Conservation (phyloP, 2,888 invertebrate species). For the Chrysotoxum bicinctum region DNA sequence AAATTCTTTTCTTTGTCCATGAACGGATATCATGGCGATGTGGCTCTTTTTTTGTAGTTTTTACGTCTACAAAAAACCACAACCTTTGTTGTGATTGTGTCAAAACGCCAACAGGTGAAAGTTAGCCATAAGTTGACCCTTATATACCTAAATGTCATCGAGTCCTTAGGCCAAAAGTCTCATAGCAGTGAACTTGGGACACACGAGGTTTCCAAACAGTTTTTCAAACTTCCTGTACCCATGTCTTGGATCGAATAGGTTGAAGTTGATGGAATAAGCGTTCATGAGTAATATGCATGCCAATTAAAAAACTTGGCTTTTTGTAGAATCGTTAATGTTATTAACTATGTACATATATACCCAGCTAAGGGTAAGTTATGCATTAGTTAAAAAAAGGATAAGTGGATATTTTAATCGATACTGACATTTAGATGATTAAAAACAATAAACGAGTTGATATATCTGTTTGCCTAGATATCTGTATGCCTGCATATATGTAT, state of each 20-base stretch:
- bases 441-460: too few relatives aligned
- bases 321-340: too few relatives aligned
- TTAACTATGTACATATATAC: too few relatives aligned
- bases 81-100: conserved; percentile 49
- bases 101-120: conserved; percentile 66
- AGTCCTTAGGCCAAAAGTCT: conserved; percentile 5
- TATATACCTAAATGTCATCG: conserved; percentile 34
- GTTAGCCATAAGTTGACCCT: conserved; percentile 64
- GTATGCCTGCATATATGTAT: too few relatives aligned
- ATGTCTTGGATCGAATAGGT: conserved; percentile 39
- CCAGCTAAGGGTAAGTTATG: background rate
- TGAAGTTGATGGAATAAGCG: conserved; percentile 54
- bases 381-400: background rate
- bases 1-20: conserved; percentile 22
- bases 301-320: conserved; percentile 50
- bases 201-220: background rate
- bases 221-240: background rate
- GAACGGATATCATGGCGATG: conserved; percentile 37
- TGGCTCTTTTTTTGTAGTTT: conserved; percentile 44
- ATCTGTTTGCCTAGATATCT: too few relatives aligned
- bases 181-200: conserved; percentile 16
- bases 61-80: conserved; percentile 30
- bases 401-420: background rate
- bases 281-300: conserved; percentile 67
- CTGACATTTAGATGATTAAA: too few relatives aligned